Evolutionary conservation across 2,113 vertebrate species (phyloP).

Genomic region (Glareola pratincola): DNA sequence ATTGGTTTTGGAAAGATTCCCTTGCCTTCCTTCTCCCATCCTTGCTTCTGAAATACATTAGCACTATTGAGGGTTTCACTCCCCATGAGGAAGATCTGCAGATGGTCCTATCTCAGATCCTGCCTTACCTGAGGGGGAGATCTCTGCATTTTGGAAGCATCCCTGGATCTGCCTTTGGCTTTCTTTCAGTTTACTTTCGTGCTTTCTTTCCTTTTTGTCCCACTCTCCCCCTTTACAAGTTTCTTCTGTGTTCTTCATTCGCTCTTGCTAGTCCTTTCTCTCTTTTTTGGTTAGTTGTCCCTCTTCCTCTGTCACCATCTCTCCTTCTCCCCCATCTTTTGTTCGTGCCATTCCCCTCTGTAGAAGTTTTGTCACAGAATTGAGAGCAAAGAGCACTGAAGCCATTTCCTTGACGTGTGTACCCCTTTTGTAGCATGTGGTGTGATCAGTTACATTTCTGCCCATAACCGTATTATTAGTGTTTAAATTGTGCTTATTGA

Average conservation of each 20-base stretch:
- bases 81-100: neutral
- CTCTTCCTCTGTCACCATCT: neutral
- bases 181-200: neutral
- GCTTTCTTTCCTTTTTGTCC: neutral
- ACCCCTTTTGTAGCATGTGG: neutral
- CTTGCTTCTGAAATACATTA: neutral
- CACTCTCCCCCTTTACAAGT: accelerated
- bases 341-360: neutral
- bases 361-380: neutral
- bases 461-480: constrained; percentile 6
- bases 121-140: neutral
- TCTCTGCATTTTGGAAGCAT: neutral
- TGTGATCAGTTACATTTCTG: constrained; percentile 12
- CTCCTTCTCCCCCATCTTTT: neutral
- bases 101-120: neutral
- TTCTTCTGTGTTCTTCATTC: neutral
- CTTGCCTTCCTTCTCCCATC: neutral
- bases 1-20: neutral
- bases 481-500: constrained; percentile 48
- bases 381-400: neutral
- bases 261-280: neutral
- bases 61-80: neutral
- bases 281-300: neutral
- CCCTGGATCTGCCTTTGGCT: neutral
- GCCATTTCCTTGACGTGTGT: neutral